Base-by-base conservation (phyloP, 2,113 vertebrate species). In the Pavo muticus region DNA sequence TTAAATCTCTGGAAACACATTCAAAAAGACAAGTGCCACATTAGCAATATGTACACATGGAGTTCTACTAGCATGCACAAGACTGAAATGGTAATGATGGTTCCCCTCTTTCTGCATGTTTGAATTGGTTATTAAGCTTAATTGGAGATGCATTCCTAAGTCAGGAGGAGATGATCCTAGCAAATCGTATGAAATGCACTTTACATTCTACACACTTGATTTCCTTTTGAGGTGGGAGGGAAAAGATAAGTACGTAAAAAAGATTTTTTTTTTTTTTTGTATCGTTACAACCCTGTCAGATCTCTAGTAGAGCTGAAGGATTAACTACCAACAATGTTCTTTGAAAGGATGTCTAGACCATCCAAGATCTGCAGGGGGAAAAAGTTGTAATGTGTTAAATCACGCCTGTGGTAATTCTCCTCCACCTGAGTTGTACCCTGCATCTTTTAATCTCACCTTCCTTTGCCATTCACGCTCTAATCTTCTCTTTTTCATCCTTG, bases 261-360 rank as follows among this genome's bases (percentile, higher is more conserved):
- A 88, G 76, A 78, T 68, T 87, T 68, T 87, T 73, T 65, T 93
- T 68, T 87, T 68, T 87, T 73, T 65, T 93, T 11, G 9, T 86
- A 67, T 57, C 37, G 25, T 94, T 95, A 87, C 85, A 93, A 37
- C 65, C 59, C 77, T 87, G 77, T 92, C 61, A 94, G 79, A 87
- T 63, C 0, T 1, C 79, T 73, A 73, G 37, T 27, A 78, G 48
- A 84, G 77, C 13, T 93, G 78, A 91, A 61, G 71, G 77, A 95
- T 94, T 96, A 92, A 88, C 89, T 95, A 76, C 87, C 14, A 96
- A 84, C 94, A 97, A 96, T 96, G 87, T 82, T 96, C 59, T 87
- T 80, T 95, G 85, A 93, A 91, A 95, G 54, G 91, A 88, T 88
- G 83, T 86, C 88, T 85, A 86, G 60, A 50, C 63, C 30, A 52